Evolutionary conservation across 2,888 invertebrate species (phyloP).

Genomic region (Heliconius ismenius): DNA sequence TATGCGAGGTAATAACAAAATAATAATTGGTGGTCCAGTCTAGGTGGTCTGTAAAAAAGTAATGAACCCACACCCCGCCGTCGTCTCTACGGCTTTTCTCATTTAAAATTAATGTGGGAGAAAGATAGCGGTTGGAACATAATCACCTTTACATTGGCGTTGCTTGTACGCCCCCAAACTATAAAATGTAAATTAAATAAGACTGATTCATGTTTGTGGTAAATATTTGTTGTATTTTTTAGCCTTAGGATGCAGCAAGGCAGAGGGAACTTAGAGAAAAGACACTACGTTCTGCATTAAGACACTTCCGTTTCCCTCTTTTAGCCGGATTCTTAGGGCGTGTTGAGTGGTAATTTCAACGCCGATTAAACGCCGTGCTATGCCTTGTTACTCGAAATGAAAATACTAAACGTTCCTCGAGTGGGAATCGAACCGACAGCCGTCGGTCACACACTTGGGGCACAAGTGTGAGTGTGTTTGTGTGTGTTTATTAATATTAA

Average conservation of each 20-base stretch:
- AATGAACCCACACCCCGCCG: constrained; percentile 30
- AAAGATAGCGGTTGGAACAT: constrained; percentile 27
- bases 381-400: not conserved
- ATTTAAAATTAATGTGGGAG: constrained; percentile 38
- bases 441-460: too few species aligned
- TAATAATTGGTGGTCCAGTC: constrained; percentile 18
- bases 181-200: constrained; percentile 1
- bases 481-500: too few species aligned
- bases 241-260: too few species aligned
- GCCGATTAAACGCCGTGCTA: too few species aligned
- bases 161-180: constrained; percentile 1
- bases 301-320: not conserved
- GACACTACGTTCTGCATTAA: not conserved
- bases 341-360: not conserved
- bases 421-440: too few species aligned
- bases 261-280: not conserved
- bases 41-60: constrained; percentile 39
- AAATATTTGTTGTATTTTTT: not conserved
- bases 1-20: constrained; percentile 8
- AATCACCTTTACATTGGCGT: constrained; percentile 17
- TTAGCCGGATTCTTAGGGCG: not conserved
- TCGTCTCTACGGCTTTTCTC: constrained; percentile 35
- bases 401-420: too few species aligned
- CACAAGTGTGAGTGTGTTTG: too few species aligned
- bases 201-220: not conserved